Evolutionary conservation across 2,888 invertebrate species (phyloP).

Genomic region (Argyra leucocephala): DNA sequence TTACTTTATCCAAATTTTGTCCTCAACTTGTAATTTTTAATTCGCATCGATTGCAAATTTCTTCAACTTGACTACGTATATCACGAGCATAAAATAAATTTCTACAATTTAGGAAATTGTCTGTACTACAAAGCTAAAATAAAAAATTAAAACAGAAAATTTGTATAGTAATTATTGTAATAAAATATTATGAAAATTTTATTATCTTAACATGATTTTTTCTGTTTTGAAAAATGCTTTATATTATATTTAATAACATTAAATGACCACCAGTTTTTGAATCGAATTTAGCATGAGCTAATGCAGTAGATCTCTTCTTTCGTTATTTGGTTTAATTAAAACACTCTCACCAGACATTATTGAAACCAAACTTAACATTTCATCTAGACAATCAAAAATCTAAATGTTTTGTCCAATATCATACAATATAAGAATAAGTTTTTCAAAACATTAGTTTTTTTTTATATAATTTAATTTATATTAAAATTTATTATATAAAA

Average conservation of each 20-base stretch:
- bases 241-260: slow-evolving; percentile 77
- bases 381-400: slow-evolving; percentile 69
- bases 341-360: slow-evolving; percentile 82
- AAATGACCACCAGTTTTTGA: slow-evolving; percentile 86
- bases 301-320: slow-evolving; percentile 64
- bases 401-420: too few relatives aligned
- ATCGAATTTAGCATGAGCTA: slow-evolving; percentile 66
- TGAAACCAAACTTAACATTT: slow-evolving; percentile 75
- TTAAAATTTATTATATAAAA: too few relatives aligned
- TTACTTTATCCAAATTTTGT: slow-evolving; percentile 51
- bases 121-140: slow-evolving; percentile 64
- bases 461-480: too few relatives aligned
- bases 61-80: slow-evolving; percentile 68
- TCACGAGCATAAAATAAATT: slow-evolving; percentile 73
- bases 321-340: slow-evolving; percentile 53
- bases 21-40: slow-evolving; percentile 57
- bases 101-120: slow-evolving; percentile 74
- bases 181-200: too few relatives aligned
- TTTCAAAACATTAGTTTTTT: too few relatives aligned
- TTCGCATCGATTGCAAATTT: slow-evolving; percentile 54
- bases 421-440: too few relatives aligned
- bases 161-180: not conserved
- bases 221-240: slow-evolving; percentile 64
- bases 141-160: slow-evolving; percentile 13
- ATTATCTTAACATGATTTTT: slow-evolving; percentile 50